These are phyloP conservation scores for Dryobates pubescens DNA, from an alignment of 2,797 vertebrate species.

Conservation along the genomic window DNA sequence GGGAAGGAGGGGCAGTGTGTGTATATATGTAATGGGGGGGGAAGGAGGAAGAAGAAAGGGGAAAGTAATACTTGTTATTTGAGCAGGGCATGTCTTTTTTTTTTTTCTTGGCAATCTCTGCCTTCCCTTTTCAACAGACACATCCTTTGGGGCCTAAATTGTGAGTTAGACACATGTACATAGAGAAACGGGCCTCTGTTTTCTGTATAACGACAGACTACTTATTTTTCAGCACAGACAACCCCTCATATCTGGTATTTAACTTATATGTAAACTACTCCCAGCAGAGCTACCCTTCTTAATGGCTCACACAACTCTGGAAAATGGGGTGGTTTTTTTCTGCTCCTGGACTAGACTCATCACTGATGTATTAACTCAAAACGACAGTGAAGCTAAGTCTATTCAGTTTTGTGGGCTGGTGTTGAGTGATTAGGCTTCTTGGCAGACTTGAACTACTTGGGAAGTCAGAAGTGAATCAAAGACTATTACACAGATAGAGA, in stretches of 20 bases:
- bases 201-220: conserved; percentile 72
- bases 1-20: not conserved
- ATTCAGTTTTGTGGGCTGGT: conserved; percentile 15
- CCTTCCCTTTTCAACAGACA: conserved; percentile 71
- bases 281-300: conserved; percentile 66
- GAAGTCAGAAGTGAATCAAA: conserved; percentile 60
- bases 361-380: conserved; percentile 58
- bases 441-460: conserved; percentile 59
- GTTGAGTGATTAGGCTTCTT: conserved; percentile 60
- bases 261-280: conserved; percentile 67
- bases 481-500: conserved; percentile 3
- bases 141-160: conserved; percentile 51
- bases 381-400: conserved; percentile 28
- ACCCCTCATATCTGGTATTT: conserved; percentile 67
- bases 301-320: conserved; percentile 64
- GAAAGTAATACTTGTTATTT: conserved; percentile 49
- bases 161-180: conserved; percentile 67
- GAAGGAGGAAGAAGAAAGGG: not conserved
- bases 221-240: conserved; percentile 68
- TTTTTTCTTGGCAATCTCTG: conserved; percentile 70
- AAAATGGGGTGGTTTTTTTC: conserved; percentile 40
- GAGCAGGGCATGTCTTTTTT: conserved; percentile 67
- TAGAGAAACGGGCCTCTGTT: conserved; percentile 75
- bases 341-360: conserved; percentile 42
- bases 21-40: not conserved